Conservation (phyloP, 2,888 invertebrate genomes). For the Drosophila ezoana region DNA sequence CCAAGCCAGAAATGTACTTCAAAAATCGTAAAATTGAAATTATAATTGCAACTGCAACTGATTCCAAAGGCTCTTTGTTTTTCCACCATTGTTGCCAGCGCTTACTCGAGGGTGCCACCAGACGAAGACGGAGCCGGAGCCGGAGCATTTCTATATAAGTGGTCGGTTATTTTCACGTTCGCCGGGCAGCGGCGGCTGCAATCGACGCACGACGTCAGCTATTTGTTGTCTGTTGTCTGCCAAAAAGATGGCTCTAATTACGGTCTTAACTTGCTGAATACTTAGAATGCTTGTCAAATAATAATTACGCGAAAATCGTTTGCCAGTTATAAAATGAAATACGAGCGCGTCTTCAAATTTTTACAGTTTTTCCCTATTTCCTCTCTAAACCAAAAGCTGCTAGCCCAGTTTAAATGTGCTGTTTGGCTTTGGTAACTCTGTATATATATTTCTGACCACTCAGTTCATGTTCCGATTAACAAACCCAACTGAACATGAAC, state of each 20-base stretch:
- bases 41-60: constrained; percentile 79
- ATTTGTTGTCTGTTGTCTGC: constrained; percentile 17
- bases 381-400: background rate
- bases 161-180: constrained; percentile 29
- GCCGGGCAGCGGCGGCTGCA: constrained; percentile 24
- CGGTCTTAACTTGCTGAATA: constrained; percentile 68
- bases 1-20: constrained; percentile 55
- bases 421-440: background rate
- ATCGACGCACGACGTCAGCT: constrained; percentile 32
- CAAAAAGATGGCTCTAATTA: constrained; percentile 69
- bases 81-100: constrained; percentile 35
- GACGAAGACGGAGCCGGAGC: background rate
- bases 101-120: too few species aligned
- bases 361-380: too few species aligned
- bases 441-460: constrained; percentile 5
- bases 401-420: constrained; percentile 5
- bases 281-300: constrained; percentile 73
- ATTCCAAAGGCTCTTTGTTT: constrained; percentile 59
- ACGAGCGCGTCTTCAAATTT: constrained; percentile 14
- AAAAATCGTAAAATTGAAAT: constrained; percentile 79
- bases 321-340: constrained; percentile 46
- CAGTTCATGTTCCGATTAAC: constrained; percentile 59
- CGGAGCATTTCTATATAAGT: constrained; percentile 11
- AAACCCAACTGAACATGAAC: constrained; percentile 30
- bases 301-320: constrained; percentile 67